Evolutionary conservation across 2,797 vertebrate genomes (phyloP), one percentile per base, ranked within the genome.

Genomic region (Halcyon chelicuti): DNA sequence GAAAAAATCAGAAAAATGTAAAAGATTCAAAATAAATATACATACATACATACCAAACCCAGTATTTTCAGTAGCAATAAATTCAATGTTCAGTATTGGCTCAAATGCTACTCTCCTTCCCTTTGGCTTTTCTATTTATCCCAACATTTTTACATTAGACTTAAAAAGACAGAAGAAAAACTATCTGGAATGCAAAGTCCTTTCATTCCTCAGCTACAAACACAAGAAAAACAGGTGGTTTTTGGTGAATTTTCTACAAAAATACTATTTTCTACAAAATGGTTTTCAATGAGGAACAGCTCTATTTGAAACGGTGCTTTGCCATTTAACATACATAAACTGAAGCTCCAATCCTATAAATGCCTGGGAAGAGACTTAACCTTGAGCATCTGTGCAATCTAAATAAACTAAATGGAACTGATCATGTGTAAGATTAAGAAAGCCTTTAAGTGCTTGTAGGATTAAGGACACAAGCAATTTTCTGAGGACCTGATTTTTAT

Each of bases 381-480:
- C 65, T 80, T 96, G 75, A 94, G 58, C 76, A 70, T 68, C 55
- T 46, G n/a, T 66, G 39, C 2, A 9, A 62, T 35, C 58, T 72
- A 93, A 93, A 86, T 26, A 82, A 88, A 65, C 54, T 77, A 75
- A 93, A 77, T 70, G 44, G 54, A 88, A 79, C 18, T 31, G 61
- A 88, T 79, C 40, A 23, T 39, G 39, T 47, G 25, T 55, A 90
- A 90, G 89, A 91, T 72, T 90, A 94, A 77, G 35, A 75, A 84
- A 42, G 73, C 21, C 29, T 73, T 62, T 73, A 83, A 88, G 62
- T 57, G 51, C 31, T 62, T 86, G 52, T 16, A 91, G 75, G 61
- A 93, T 80, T 65, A 95, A 91, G 81, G 91, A 86, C 70, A 95
- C 25, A 29, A 65, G 71, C 10, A 52, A 84, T 80, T 90, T 83